Conservation (phyloP, 2,888 invertebrate species). For the Congeria kusceri region DNA sequence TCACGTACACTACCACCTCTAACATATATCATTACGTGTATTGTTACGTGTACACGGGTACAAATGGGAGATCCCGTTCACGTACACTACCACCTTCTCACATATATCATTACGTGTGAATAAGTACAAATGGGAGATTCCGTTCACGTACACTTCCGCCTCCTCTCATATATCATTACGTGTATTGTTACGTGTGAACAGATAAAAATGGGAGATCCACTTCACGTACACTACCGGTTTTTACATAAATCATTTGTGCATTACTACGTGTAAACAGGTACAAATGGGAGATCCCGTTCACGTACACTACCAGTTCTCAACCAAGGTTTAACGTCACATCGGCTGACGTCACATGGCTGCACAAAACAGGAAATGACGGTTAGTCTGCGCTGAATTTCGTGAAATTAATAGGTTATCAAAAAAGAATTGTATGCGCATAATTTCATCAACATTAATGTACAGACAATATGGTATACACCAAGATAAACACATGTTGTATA, state of each 20-base stretch:
- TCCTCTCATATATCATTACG: slow-evolving; percentile 47
- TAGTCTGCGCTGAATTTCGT: no score
- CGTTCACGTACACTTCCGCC: slow-evolving; percentile 65
- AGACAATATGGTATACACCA: not conserved
- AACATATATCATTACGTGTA: slow-evolving; percentile 10
- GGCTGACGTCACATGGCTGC: slow-evolving; percentile 41
- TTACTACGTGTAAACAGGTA: slow-evolving; percentile 56
- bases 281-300: slow-evolving; percentile 73
- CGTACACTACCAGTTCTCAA: slow-evolving; percentile 54
- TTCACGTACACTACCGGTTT: no score
- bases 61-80: slow-evolving; percentile 73
- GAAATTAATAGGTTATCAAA: not conserved
- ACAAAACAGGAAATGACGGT: slow-evolving; percentile 19
- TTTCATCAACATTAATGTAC: no score
- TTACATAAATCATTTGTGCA: not conserved
- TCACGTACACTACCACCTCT: no score
- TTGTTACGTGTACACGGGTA: slow-evolving; percentile 55
- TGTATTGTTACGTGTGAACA: slow-evolving; percentile 41
- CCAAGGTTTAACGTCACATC: slow-evolving; percentile 58
- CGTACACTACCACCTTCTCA: slow-evolving; percentile 64
- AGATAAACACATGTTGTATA: no score
- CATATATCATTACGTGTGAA: slow-evolving; percentile 6
- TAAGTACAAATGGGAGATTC: slow-evolving; percentile 75
- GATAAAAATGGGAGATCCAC: no score
- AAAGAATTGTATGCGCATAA: not conserved